Evolutionary conservation across 1,140 invertebrate species (phyloP), one percentile per base, ranked within the genome.

Genomic region (Portunus trituberculatus): DNA sequence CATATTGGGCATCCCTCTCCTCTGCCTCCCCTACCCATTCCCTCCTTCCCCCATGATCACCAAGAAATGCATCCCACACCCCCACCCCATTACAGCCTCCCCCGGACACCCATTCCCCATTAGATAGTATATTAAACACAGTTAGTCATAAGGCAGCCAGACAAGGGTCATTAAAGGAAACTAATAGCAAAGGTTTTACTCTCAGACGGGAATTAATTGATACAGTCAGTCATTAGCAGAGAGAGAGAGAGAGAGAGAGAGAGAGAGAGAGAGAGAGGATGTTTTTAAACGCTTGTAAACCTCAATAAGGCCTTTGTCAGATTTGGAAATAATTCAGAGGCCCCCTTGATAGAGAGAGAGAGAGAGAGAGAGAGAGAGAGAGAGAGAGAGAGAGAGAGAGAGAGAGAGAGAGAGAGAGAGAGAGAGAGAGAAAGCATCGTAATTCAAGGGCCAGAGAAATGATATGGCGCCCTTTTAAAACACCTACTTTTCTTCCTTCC

Each of bases 151-250:
- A 87, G 84, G 25, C 31, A 87, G 14, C 39, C n/a, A 48, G 88
- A 87, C 39, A 39, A 87, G 39, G 29, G 39, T 31, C 89, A 91
- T 91, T 91, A 91, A 32, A 16, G 48, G 46, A 0, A 91, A 91
- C 89, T 59, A 91, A 91, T 29, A 59, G 89, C 46, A 59, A 59
- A 28, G 46, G 59, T 31, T 31, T 16, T 91, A 31, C 46, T 59
- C 67, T 4, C 12, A 28, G 89, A 59, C 89, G 59, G 89, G 46
- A 91, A 91, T 59, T 91, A 91, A 91, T 91, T 91, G 46, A 46
- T 59, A 59, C 46, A 59, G 46, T 91, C 89, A 91, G 48, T 59
- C 59, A 91, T 91, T 59, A 59, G 89, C 7, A 46, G 45, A 32
- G 25, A 45, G 46, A 84, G 28, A 45, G 25, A 90, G 25, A 90